Evolutionary conservation across 2,113 vertebrate genomes (phyloP).

Genomic region (Microcebus lehilahytsara): DNA sequence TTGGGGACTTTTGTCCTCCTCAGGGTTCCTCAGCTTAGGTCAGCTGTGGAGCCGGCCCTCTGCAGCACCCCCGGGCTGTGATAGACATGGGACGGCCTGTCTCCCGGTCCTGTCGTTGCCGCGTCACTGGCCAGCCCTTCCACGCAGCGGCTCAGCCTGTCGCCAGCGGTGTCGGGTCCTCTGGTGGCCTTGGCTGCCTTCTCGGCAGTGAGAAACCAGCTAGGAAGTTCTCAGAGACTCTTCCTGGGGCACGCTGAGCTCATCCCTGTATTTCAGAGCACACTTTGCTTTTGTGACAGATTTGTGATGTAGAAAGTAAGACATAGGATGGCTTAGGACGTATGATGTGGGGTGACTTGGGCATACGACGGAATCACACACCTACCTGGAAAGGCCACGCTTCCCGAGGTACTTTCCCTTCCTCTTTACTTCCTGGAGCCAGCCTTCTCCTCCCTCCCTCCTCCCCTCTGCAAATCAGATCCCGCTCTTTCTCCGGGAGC

Average conservation of each 20-base stretch:
- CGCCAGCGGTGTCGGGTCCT: not conserved
- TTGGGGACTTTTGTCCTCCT: not conserved
- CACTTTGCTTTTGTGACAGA: not conserved
- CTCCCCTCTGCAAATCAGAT: no score
- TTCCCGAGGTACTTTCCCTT: not conserved
- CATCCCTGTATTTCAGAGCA: not conserved
- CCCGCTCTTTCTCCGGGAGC: not conserved
- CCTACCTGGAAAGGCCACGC: not conserved
- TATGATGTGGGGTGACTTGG: rapidly evolving
- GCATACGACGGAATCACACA: rapidly evolving
- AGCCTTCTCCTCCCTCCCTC: no score
- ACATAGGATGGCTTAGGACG: no score
- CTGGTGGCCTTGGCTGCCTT: rapidly evolving
- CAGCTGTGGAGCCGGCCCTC: not conserved
- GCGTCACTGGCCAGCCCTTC: rapidly evolving
- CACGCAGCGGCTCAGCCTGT: rapidly evolving
- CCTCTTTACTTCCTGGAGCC: not conserved
- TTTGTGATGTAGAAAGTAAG: not conserved
- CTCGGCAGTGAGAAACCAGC: not conserved
- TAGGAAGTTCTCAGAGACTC: not conserved
- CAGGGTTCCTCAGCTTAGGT: not conserved
- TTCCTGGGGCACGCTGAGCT: not conserved
- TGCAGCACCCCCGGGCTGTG: rapidly evolving
- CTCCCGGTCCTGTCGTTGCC: rapidly evolving
- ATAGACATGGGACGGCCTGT: rapidly evolving